These are phyloP conservation scores for Pleuronectes platessa DNA, from an alignment of 2,113 vertebrate species.

Conservation along the genomic window DNA sequence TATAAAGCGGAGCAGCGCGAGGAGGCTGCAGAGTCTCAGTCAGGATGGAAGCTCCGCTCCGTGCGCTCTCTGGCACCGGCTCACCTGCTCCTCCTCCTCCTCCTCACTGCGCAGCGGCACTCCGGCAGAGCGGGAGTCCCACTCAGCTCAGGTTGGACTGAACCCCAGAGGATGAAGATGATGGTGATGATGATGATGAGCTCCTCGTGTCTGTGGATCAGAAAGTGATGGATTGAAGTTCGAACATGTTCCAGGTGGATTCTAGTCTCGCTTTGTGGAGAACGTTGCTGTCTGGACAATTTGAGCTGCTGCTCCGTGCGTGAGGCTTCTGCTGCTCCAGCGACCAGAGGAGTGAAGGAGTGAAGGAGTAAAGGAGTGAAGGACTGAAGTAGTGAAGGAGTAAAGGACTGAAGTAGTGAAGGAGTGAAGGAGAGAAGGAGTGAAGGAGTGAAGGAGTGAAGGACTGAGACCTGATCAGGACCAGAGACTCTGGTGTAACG, in stretches of 20 bases:
- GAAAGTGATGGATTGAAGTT: slow-evolving; percentile 31
- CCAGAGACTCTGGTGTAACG: slow-evolving; percentile 34
- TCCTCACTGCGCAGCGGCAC: slow-evolving; percentile 44
- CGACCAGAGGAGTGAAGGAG: not conserved
- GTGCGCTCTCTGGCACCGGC: slow-evolving; percentile 39
- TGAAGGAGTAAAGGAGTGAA: not conserved
- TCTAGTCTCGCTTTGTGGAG: slow-evolving; percentile 19
- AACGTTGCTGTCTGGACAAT: not conserved
- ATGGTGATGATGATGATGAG: slow-evolving; percentile 31
- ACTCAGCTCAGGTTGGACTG: not conserved
- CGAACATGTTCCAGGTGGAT: not conserved
- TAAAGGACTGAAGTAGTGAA: no score
- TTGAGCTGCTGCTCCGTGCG: not conserved
- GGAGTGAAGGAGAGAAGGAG: no score
- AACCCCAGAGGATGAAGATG: slow-evolving; percentile 25
- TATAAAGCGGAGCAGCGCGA: slow-evolving; percentile 84
- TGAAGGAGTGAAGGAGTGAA: not conserved
- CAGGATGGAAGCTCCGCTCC: slow-evolving; percentile 72
- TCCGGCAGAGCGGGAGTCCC: slow-evolving; percentile 37
- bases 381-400: no score
- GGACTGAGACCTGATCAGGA: slow-evolving; percentile 14
- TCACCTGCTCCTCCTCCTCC: slow-evolving; percentile 49
- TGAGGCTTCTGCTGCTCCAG: not conserved
- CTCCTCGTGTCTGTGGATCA: not conserved
- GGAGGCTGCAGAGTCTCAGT: slow-evolving; percentile 57